These are phyloP conservation scores for Falco peregrinus DNA, from an alignment of 2,797 vertebrate genomes.

Conservation along the genomic window DNA sequence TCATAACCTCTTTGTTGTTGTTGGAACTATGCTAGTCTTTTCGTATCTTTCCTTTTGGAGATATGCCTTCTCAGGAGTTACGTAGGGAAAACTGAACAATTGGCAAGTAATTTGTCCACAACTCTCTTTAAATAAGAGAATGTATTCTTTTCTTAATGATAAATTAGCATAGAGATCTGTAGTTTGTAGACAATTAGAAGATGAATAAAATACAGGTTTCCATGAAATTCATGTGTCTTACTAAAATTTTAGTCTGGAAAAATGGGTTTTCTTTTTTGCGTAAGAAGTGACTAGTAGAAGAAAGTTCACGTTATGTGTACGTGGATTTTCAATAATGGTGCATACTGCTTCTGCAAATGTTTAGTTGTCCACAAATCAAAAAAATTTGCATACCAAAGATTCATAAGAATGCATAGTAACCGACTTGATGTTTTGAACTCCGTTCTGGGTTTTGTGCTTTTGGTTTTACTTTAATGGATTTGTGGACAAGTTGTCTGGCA, in stretches of 20 bases:
- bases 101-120: neutral
- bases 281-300: neutral
- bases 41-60: neutral
- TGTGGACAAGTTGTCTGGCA: neutral
- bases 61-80: neutral
- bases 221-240: neutral
- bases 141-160: neutral
- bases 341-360: neutral
- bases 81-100: neutral
- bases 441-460: fast-evolving
- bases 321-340: neutral
- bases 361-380: neutral
- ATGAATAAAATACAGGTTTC: neutral
- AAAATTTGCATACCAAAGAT: neutral
- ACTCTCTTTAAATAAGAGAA: neutral
- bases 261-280: neutral
- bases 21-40: neutral
- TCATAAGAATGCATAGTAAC: neutral
- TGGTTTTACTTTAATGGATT: neutral
- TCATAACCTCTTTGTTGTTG: neutral
- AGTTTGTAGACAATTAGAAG: neutral
- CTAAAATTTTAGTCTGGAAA: neutral
- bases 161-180: neutral
- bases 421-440: neutral
- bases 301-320: neutral